These are phyloP conservation scores for Cyphomyrus plagiostoma DNA, from an alignment of 2,113 vertebrate genomes.

Conservation along the genomic window DNA sequence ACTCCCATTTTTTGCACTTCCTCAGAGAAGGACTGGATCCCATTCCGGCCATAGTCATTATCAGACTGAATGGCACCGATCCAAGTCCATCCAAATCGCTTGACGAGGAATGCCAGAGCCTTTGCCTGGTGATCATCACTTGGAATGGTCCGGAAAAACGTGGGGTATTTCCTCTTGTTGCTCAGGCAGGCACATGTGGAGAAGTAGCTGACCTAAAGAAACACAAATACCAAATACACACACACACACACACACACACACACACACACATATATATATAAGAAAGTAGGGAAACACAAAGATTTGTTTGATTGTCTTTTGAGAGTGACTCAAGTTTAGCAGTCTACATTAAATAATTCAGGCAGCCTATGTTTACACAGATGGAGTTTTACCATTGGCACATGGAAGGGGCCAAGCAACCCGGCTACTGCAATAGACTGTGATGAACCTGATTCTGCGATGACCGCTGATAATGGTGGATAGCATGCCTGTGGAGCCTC, in stretches of 20 bases:
- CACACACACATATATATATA: neutral
- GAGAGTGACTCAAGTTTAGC: neutral
- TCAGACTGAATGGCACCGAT: constrained; percentile 62
- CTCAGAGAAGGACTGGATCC: constrained; percentile 54
- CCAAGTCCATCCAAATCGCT: constrained; percentile 64
- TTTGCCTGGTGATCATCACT: constrained; percentile 64
- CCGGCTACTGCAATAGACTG: constrained; percentile 59
- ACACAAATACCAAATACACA: neutral
- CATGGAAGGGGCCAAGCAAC: constrained; percentile 55
- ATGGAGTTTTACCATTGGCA: constrained; percentile 56
- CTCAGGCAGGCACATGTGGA: constrained; percentile 63
- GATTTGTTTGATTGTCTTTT: neutral
- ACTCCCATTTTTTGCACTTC: constrained; percentile 54
- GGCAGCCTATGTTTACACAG: neutral
- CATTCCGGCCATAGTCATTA: constrained; percentile 60
- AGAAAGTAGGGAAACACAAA: neutral
- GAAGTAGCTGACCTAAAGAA: constrained; percentile 61
- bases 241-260: too few relatives aligned
- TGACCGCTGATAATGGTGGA: constrained; percentile 52
- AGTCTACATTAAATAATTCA: neutral
- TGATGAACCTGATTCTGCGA: constrained; percentile 63
- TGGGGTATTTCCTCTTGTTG: constrained; percentile 58
- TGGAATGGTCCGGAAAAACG: constrained; percentile 64
- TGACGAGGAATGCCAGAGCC: constrained; percentile 59
- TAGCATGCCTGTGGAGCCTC: constrained; percentile 33